These are phyloP conservation scores for Protula sp. DNA, from an alignment of 2,888 invertebrate species.

Conservation along the genomic window DNA sequence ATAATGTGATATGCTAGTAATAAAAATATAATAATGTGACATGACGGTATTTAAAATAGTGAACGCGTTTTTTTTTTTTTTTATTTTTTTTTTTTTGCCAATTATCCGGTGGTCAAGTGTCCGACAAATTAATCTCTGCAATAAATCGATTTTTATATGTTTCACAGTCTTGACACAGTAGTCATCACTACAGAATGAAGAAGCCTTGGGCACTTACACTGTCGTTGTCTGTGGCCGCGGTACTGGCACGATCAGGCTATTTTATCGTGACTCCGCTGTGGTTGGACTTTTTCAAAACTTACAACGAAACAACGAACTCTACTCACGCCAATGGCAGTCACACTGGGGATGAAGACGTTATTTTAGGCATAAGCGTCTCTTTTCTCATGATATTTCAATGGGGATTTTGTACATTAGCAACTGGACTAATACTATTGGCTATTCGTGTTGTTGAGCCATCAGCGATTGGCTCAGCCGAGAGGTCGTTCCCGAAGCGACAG, in stretches of 20 bases:
- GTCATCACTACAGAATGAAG: no score
- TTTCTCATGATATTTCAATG: not conserved
- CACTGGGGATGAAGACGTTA: not conserved
- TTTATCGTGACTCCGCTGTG: slow-evolving; percentile 15
- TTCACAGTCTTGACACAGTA: no score
- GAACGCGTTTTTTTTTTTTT: no score
- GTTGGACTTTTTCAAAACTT: slow-evolving; percentile 13
- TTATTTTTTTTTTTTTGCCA: no score
- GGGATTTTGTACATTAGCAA: not conserved
- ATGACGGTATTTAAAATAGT: no score
- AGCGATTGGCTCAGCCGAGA: slow-evolving; percentile 7
- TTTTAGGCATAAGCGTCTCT: not conserved
- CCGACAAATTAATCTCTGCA: no score
- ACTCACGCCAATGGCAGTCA: not conserved
- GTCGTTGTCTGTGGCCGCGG: not conserved
- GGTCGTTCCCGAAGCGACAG: slow-evolving; percentile 23
- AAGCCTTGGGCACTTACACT: not conserved
- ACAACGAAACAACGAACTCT: no score
- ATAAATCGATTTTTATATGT: no score
- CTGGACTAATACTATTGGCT: not conserved
- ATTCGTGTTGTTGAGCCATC: not conserved
- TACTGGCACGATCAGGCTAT: slow-evolving; percentile 7
- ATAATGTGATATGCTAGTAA: no score
- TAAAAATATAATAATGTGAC: no score
- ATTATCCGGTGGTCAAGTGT: no score